phyloP scores from a whole-genome alignment of 2,113 vertebrate species.

The Aptenodytes forsteri region DNA sequence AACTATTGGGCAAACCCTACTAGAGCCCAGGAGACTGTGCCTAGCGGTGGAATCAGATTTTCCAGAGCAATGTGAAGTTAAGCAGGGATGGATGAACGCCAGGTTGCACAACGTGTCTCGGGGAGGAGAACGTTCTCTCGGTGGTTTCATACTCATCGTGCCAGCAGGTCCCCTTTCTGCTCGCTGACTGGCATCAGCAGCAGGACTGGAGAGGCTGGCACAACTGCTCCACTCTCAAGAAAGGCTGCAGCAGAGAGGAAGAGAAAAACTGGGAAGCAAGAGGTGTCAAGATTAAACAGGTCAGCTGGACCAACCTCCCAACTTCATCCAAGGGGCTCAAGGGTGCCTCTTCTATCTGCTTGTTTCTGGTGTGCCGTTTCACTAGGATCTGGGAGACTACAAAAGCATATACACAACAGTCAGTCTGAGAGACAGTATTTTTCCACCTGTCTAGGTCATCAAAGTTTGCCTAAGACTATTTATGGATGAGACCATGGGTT shows the following conservation, averaged over 20 bases:
- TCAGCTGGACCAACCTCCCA: neutral
- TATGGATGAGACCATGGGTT: neutral
- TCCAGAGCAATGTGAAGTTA: neutral
- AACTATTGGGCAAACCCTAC: neutral
- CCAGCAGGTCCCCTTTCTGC: neutral
- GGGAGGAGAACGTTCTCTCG: neutral
- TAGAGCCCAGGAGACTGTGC: neutral
- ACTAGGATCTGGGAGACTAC: neutral
- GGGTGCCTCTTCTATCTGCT: neutral
- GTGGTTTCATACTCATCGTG: neutral
- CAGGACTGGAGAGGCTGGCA: neutral
- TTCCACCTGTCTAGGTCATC: neutral
- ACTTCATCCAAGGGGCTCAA: neutral
- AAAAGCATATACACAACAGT: neutral
- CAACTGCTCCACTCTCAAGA: neutral
- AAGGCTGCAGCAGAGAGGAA: neutral
- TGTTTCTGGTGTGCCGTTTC: neutral
- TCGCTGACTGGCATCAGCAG: neutral
- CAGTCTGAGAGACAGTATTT: neutral
- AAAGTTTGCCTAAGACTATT: neutral
- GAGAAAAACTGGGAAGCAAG: neutral
- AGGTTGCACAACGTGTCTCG: neutral
- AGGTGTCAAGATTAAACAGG: neutral
- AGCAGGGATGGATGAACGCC: accelerated
- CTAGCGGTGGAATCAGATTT: neutral